Base-by-base conservation (phyloP, 2,797 vertebrate species). In the Myotis planiceps region DNA sequence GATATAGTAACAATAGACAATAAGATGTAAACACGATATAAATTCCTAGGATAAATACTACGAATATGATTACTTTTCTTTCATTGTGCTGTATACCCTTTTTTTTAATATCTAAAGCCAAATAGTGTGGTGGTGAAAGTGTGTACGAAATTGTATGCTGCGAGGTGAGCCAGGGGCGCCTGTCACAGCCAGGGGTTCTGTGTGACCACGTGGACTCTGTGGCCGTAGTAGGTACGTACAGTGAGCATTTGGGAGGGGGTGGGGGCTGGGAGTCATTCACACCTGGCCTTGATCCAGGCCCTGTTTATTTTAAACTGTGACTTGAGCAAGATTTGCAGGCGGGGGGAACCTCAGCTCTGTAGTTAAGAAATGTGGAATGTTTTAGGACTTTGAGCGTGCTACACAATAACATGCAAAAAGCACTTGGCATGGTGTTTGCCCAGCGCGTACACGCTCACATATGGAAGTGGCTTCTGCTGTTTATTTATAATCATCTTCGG, bases 401-500 rank as follows among this genome's bases (percentile, higher is more conserved):
- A 2, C 25, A 1, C 34, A 4, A 42, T 29, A 49, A 32, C 15
- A 6, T 3, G 3, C 23, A 19, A 10, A 71, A 19, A 66, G 23
- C 23, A 37, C 34, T 29, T 19, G 25, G 47, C 9, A 0, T 2
- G 0, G 32, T 0, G 0, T 37, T 29, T 49, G 66, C 7, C 72
- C 18, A 0, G 10, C 0, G 0, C 6, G 25, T 23, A 15, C 9
- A 9, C 39, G 34, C 65, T 1, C 4, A 4, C 34, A 0, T 42
- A 3, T 0, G 1, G 5, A 84, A 45, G 19, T 37, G 69, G 29
- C 39, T 45, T 29, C 47, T 34, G 9, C 29, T 27, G 14, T 51
- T 68, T 49, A 8, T 15, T 80, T 74, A 68, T 60, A 32, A n/a
- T 79, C 42, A 7, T 60, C 47, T 53, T 55, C 39, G 60, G 60